A percentile compares a stretch with the other conserved stretches of the same genome.
Conservation (phyloP, 2,888 invertebrate species). For the Abrostola tripartita region DNA sequence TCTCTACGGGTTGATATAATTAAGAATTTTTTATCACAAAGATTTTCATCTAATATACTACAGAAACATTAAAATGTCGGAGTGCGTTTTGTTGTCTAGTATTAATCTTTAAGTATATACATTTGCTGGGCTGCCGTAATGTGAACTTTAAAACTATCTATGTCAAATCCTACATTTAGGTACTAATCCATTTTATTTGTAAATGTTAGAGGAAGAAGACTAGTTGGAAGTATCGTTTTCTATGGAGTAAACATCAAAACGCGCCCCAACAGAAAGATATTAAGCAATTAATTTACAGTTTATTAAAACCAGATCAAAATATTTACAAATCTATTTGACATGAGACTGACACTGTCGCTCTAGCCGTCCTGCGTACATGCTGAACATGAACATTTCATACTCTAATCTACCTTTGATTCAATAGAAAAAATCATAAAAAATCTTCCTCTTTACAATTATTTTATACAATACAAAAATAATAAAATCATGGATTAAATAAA, state of each 20-base stretch:
- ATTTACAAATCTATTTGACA: conserved; percentile 75
- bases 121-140: conserved; percentile 47
- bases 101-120: conserved; percentile 29
- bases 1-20: conserved; percentile 80
- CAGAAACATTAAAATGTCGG: conserved; percentile 71
- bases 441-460: conserved; percentile 59
- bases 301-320: conserved; percentile 80
- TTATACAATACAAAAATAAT: conserved; percentile 78
- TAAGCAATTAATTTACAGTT: conserved; percentile 73
- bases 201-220: conserved; percentile 32
- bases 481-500: conserved; percentile 77
- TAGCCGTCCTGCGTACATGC: conserved; percentile 57
- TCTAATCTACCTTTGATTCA: conserved; percentile 71
- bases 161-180: conserved; percentile 26
- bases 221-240: conserved; percentile 13
- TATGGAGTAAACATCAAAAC: conserved; percentile 62
- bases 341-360: conserved; percentile 57
- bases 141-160: conserved; percentile 27
- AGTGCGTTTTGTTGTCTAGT: conserved; percentile 66
- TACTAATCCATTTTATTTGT: conserved; percentile 31
- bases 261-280: conserved; percentile 68
- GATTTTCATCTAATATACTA: conserved; percentile 79
- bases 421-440: conserved; percentile 70
- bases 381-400: conserved; percentile 55
- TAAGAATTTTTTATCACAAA: conserved; percentile 83